A percentile compares a stretch with the other conserved stretches of the same genome.
phyloP scores from a whole-genome alignment of 1,140 invertebrate genomes.

The Portunus trituberculatus region DNA sequence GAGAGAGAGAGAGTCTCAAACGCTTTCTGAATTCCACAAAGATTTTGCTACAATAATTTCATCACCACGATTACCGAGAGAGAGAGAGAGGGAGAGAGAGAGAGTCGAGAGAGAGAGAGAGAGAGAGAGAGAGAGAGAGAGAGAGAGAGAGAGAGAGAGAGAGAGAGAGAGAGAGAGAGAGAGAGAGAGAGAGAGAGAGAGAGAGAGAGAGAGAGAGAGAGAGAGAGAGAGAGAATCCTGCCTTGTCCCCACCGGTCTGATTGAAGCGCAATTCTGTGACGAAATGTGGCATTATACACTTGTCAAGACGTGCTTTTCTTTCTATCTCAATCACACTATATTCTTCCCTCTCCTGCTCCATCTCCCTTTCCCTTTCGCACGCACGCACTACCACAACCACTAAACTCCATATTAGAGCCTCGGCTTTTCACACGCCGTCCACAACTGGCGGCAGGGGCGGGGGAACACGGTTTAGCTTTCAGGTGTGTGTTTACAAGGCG shows the following conservation, averaged over 20 bases:
- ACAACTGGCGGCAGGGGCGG: not conserved
- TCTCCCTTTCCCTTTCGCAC: not conserved
- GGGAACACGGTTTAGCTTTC: conserved; percentile 11
- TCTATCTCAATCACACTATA: not conserved
- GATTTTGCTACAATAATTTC: too few species aligned
- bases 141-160: not conserved
- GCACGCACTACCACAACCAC: not conserved
- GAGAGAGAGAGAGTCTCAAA: too few species aligned
- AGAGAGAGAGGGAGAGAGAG: too few species aligned
- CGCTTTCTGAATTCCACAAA: too few species aligned
- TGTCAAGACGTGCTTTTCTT: not conserved
- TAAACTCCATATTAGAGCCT: not conserved
- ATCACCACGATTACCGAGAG: too few species aligned
- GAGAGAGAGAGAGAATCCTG: conserved; percentile 36
- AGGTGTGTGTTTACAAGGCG: conserved; percentile 10
- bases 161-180: conserved; percentile 37
- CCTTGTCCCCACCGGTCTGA: too few species aligned
- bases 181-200: conserved; percentile 55
- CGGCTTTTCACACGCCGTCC: not conserved
- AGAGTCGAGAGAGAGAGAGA: too few species aligned
- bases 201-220: conserved; percentile 53
- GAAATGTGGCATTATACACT: not conserved
- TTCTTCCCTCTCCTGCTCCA: not conserved
- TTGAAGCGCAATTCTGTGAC: too few species aligned
- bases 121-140: too few species aligned